Base-by-base conservation (phyloP, 2,888 invertebrate species). In the Melanostoma scalare region DNA sequence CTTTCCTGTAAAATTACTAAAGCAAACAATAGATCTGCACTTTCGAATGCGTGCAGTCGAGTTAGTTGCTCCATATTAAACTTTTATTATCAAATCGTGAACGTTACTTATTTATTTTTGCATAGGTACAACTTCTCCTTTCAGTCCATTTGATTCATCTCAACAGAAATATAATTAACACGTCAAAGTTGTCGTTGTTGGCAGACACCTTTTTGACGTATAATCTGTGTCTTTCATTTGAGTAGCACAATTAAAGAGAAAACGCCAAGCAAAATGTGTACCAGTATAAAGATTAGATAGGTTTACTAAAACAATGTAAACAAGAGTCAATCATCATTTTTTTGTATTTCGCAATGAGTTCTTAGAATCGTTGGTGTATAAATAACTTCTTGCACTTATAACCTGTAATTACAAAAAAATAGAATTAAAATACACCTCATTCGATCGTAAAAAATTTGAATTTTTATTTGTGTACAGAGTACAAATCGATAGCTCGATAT, bases 141-240 rank as follows among this genome's bases (percentile, higher is more conserved):
- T 10, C 40, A 35, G 20, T 50, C 30, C 6, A 8, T 53, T 38
- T 79, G 68, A 68, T 4, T 74, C 68, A 69, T 50, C 30, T 48
- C 40, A 9, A 50, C 56, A 52, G 52, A 63, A 38, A 60, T 58
- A 6, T 50, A 60, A 81, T 76, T 71, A 81, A 67, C 71, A 76
- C 71, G 48, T 71, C 60, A 76, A 58, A 65, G 2, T 46, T 56
- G 63, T 36, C 60, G n/a, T 72, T 33, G n/a, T 30, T 60, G n/a
- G 6, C 10, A 35, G 4, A 30, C 60, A 8, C 40, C 5, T 31
- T n/a, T 38, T 55, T 42, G 52, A 60, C n/a, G 33, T 42, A 48
- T n/a, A 20, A 20, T 20, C 1, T 20, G 20, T 20, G 20, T 20
- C 20, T 20, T 20, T 20, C 20, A 1, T 20, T 20, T 2, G 3